These are phyloP conservation scores for Hemistola chrysoprasaria DNA, from an alignment of 2,888 invertebrate genomes.

Conservation along the genomic window DNA sequence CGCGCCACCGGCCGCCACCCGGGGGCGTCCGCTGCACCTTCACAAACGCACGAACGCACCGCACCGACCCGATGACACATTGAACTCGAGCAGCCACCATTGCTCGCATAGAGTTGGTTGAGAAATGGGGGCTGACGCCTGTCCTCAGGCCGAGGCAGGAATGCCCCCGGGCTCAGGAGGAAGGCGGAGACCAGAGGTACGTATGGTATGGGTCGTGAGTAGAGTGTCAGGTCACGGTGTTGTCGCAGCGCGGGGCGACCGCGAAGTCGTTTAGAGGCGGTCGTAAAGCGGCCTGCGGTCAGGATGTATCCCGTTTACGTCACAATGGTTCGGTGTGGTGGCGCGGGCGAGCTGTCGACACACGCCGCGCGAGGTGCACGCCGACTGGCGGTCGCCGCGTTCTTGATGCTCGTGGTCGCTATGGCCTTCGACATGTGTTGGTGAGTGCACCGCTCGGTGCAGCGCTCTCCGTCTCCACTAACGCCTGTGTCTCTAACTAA, in stretches of 20 bases:
- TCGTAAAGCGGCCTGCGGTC: slow-evolving; percentile 53
- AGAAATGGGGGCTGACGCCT: slow-evolving; percentile 99
- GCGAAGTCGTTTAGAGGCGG: slow-evolving; percentile 24
- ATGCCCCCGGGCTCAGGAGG: slow-evolving; percentile 90
- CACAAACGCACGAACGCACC: slow-evolving; percentile 6
- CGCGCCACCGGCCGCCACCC: slow-evolving; percentile 66
- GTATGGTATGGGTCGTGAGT: slow-evolving; percentile 36
- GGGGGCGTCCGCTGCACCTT: slow-evolving; percentile 61
- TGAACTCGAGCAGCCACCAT: slow-evolving; percentile 90
- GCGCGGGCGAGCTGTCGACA: slow-evolving; percentile 34
- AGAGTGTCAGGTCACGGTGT: slow-evolving; percentile 21
- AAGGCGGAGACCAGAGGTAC: slow-evolving; percentile 88
- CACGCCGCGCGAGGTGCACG: slow-evolving; percentile 36
- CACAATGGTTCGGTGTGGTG: slow-evolving; percentile 40
- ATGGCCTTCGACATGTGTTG: slow-evolving; percentile 69
- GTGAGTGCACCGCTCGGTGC: slow-evolving; percentile 58
- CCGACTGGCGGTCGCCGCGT: slow-evolving; percentile 30
- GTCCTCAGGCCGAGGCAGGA: slow-evolving; percentile 98
- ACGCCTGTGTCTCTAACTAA: slow-evolving; percentile 45
- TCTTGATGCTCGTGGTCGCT: slow-evolving; percentile 34
- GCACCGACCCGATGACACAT: slow-evolving; percentile 76
- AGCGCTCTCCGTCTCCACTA: slow-evolving; percentile 38
- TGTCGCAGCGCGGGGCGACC: slow-evolving; percentile 39
- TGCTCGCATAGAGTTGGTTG: slow-evolving; percentile 98
- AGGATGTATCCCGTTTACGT: slow-evolving; percentile 54